A percentile compares a stretch with the other conserved stretches of the same genome.
phyloP scores from a whole-genome alignment of 2,888 invertebrate genomes.

The Helleia helle region DNA sequence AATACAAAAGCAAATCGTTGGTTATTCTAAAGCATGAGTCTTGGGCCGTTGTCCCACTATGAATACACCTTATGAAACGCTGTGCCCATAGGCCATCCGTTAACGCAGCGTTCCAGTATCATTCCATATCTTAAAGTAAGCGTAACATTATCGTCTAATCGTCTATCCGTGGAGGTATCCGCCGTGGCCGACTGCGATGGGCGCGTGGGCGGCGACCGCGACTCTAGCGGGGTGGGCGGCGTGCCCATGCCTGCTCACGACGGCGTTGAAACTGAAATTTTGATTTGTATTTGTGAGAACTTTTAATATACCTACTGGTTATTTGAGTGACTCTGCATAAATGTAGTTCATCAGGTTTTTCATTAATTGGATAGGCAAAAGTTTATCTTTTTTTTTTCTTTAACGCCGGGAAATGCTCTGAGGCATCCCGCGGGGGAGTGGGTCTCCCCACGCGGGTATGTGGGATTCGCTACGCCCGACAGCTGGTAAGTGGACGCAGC shows the following conservation, averaged over 20 bases:
- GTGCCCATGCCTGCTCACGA: constrained; percentile 73
- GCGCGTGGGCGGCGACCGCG: constrained; percentile 41
- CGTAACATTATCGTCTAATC: constrained; percentile 50
- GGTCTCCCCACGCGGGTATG: too few species aligned
- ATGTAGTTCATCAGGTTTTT: too few species aligned
- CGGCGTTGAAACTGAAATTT: constrained; percentile 69
- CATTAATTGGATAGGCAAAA: too few species aligned
- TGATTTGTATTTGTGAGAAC: too few species aligned
- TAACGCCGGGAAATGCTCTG: too few species aligned
- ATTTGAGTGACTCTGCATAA: too few species aligned
- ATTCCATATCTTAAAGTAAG: constrained; percentile 48
- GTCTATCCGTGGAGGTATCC: constrained; percentile 43
- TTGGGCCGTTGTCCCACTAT: constrained; percentile 46
- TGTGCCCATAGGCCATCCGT: constrained; percentile 32
- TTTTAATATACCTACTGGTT: too few species aligned
- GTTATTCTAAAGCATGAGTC: constrained; percentile 28
- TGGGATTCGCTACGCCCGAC: too few species aligned
- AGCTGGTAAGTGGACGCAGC: too few species aligned
- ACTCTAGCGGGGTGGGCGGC: constrained; percentile 65
- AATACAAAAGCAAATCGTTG: constrained; percentile 51
- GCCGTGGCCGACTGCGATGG: constrained; percentile 38
- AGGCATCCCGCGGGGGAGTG: too few species aligned
- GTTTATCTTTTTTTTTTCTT: too few species aligned
- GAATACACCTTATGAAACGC: constrained; percentile 61
- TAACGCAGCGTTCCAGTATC: constrained; percentile 37